Conservation (phyloP, 2,888 invertebrate genomes). For the Andrena minutula region DNA sequence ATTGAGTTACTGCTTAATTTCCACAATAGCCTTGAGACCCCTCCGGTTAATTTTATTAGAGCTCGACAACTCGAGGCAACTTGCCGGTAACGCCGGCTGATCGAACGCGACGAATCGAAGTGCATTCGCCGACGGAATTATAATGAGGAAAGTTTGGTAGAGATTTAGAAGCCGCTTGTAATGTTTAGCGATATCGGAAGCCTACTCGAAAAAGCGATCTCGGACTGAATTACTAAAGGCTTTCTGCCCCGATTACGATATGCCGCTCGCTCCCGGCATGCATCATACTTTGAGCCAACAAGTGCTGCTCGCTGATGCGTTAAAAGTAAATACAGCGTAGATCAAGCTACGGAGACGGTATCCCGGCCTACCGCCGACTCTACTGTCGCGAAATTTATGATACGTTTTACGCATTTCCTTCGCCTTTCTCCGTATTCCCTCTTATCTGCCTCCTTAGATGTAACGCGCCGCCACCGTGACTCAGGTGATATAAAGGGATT, state of each 20-base stretch:
- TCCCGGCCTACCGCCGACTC: slow-evolving; percentile 21
- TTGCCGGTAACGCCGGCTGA: slow-evolving; percentile 21
- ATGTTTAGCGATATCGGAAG: background rate
- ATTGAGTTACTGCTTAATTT: slow-evolving; percentile 61
- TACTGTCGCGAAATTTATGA: slow-evolving; percentile 55
- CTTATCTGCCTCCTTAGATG: slow-evolving; percentile 55
- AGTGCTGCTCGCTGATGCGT: slow-evolving; percentile 33
- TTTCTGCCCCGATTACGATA: background rate
- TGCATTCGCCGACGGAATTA: slow-evolving; percentile 20
- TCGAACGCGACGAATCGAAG: slow-evolving; percentile 34
- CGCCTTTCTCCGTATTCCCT: slow-evolving; percentile 39
- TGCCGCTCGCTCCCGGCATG: no score
- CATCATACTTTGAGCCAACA: slow-evolving; percentile 25
- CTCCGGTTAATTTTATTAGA: slow-evolving; percentile 43
- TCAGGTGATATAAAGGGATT: slow-evolving; percentile 56
- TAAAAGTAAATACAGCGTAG: slow-evolving; percentile 34
- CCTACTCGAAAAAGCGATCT: slow-evolving; percentile 19
- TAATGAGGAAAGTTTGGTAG: slow-evolving; percentile 43
- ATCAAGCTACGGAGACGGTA: slow-evolving; percentile 41
- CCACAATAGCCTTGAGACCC: slow-evolving; percentile 49
- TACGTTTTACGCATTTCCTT: slow-evolving; percentile 57
- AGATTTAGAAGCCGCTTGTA: slow-evolving; percentile 13
- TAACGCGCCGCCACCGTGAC: slow-evolving; percentile 44
- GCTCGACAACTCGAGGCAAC: slow-evolving; percentile 43
- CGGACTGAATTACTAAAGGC: slow-evolving; percentile 15